Conservation (phyloP, 2,113 vertebrate genomes). For the Myiagra hebetior region DNA sequence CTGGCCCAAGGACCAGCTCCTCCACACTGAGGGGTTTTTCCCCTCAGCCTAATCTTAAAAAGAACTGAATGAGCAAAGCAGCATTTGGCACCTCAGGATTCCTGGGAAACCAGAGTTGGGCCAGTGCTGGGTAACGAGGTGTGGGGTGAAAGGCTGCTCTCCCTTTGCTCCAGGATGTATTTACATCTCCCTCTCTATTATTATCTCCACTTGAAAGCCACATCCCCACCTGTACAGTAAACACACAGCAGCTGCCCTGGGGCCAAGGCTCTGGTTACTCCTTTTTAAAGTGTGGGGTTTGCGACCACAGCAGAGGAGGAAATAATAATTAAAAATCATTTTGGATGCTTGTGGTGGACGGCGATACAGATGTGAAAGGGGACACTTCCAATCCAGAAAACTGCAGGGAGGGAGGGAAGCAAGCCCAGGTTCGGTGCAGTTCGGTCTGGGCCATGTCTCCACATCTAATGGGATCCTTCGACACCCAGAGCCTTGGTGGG, state of each 20-base stretch:
- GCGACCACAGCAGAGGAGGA: fast-evolving
- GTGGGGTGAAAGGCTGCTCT: neutral
- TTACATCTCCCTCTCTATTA: conserved; percentile 37
- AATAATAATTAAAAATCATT: neutral
- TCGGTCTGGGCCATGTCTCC: neutral
- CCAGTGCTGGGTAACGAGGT: neutral
- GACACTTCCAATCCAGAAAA: neutral
- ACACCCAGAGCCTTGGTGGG: neutral
- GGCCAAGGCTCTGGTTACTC: conserved; percentile 31
- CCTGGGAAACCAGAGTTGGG: neutral
- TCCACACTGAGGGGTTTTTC: fast-evolving
- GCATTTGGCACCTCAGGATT: neutral
- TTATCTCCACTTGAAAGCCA: conserved; percentile 41
- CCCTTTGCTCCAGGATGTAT: neutral
- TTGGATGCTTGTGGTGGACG: neutral
- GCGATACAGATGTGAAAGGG: neutral
- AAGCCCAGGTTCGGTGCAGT: fast-evolving
- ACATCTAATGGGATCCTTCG: neutral
- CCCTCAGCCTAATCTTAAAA: neutral
- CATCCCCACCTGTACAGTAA: conserved; percentile 13
- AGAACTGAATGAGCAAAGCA: neutral
- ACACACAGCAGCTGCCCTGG: neutral
- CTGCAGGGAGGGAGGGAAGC: neutral
- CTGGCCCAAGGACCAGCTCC: neutral
- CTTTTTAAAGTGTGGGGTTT: neutral